Evolutionary conservation across 2,113 vertebrate species (phyloP).

Genomic region (Dasypus novemcinctus): DNA sequence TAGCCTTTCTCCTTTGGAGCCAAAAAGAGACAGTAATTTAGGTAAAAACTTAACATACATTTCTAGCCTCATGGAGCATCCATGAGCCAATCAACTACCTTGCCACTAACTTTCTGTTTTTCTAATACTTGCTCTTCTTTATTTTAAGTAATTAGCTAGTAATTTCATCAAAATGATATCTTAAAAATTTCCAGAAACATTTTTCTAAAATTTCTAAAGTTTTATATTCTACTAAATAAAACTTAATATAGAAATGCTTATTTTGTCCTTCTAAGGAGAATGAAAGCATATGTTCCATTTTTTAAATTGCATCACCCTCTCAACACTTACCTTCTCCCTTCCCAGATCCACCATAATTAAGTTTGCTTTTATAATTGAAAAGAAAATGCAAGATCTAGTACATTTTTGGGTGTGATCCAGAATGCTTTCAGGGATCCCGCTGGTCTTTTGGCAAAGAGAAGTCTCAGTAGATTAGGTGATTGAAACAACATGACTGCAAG

Average conservation of each 20-base stretch:
- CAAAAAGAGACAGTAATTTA: neutral
- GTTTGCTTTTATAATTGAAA: conserved; percentile 25
- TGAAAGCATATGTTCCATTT: neutral
- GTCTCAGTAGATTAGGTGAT: neutral
- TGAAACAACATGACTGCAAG: neutral
- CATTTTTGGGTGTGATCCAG: neutral
- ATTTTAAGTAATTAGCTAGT: conserved; percentile 28
- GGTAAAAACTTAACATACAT: neutral
- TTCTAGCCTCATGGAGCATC: neutral
- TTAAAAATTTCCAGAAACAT: neutral
- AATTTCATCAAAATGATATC: neutral
- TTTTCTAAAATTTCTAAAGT: neutral
- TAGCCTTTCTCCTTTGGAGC: neutral
- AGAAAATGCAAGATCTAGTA: neutral
- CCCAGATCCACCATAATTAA: neutral
- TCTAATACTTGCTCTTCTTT: neutral
- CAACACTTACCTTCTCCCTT: neutral
- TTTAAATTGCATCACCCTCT: neutral
- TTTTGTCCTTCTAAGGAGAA: neutral
- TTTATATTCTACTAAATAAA: conserved; percentile 11
- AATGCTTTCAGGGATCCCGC: conserved; percentile 6
- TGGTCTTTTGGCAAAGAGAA: conserved; percentile 21
- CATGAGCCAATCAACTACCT: neutral
- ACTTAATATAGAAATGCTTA: neutral
- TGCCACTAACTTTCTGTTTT: neutral